Evolutionary conservation across 2,797 vertebrate species (phyloP), one percentile per base, ranked within the genome.

Genomic region (Sebastes vulpes): DNA sequence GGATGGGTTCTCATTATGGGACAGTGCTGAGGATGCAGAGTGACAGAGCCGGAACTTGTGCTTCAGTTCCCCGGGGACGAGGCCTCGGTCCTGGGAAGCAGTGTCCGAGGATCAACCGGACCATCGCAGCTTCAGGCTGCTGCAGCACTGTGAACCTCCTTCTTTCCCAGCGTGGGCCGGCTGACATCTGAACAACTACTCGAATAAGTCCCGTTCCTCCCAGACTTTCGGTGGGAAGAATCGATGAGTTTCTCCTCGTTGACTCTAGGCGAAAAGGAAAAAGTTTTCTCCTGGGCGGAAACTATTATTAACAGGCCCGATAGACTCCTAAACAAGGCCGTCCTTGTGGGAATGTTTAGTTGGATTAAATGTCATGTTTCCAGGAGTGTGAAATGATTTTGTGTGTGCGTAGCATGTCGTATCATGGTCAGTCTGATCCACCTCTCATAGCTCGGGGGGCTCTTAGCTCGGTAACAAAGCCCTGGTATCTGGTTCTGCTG

Each of bases 71-170:
- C 93, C 21, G 0, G 94, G 89, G 96, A 93, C 58, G 5, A 81
- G 90, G 68, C 91, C 91, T 89, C 53, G 94, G 94, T 91, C 95
- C 95, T 96, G 96, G 95, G 95, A 96, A 96, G 92, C 91, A 79
- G 83, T 71, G 89, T 83, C 75, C 79, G 26, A 78, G 70, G 90
- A 94, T 95, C 91, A 92, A 66, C 78, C 72, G 66, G 89, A 91
- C 79, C 89, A 89, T 83, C 5, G 73, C 72, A 61, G 70, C 89
- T 87, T 85, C 56, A 71, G 83, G 86, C 88, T 72, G 35, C 70
- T 46, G 71, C 78, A 76, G 69, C 76, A 87, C 84, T 91, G 90
- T 87, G 90, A 95, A 91, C 90, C 83, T 88, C 77, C 77, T 84
- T 67, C 72, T 91, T 86, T 94, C 92, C 89, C 92, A 94, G 86